These are phyloP conservation scores for Halichondria panicea DNA, from an alignment of 37 sponge, comb jelly and placozoan genomes.

Conservation along the genomic window DNA sequence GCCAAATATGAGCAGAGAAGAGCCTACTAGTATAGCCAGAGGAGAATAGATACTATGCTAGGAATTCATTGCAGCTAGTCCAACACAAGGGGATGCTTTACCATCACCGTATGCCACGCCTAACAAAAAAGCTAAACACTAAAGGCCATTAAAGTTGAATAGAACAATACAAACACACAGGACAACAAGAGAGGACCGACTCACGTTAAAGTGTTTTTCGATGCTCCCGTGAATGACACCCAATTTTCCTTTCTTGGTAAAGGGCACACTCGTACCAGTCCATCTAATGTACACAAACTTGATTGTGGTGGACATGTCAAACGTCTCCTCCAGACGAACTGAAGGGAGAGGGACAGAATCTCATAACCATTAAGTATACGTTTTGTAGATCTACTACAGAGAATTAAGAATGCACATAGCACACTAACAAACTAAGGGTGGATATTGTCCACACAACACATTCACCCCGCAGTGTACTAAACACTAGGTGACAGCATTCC, in stretches of 20 bases:
- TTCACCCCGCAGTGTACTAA: not conserved
- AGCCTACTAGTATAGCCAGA: too few species aligned
- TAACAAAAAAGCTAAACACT: too few species aligned
- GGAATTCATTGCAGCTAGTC: too few species aligned
- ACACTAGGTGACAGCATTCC: not conserved
- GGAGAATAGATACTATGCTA: too few species aligned
- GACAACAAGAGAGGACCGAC: too few species aligned
- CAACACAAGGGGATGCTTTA: too few species aligned
- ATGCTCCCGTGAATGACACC: constrained; percentile 83
- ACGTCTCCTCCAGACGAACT: constrained; percentile 84
- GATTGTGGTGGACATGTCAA: constrained; percentile 84
- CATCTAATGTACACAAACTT: constrained; percentile 88
- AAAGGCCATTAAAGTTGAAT: too few species aligned
- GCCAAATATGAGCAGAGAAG: too few species aligned
- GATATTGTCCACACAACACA: not conserved
- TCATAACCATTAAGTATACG: not conserved
- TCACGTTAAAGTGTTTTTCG: constrained; percentile 53
- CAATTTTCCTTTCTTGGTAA: constrained; percentile 71
- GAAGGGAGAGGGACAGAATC: not conserved
- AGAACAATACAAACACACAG: too few species aligned
- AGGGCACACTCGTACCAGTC: constrained; percentile 56
- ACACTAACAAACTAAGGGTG: not conserved
- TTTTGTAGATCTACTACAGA: not conserved
- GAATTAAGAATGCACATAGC: not conserved
- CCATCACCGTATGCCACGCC: too few species aligned